A percentile compares a stretch with the other conserved stretches of the same genome.
These are phyloP conservation scores for Abrostola tripartita DNA, from an alignment of 2,888 invertebrate species.

Conservation along the genomic window DNA sequence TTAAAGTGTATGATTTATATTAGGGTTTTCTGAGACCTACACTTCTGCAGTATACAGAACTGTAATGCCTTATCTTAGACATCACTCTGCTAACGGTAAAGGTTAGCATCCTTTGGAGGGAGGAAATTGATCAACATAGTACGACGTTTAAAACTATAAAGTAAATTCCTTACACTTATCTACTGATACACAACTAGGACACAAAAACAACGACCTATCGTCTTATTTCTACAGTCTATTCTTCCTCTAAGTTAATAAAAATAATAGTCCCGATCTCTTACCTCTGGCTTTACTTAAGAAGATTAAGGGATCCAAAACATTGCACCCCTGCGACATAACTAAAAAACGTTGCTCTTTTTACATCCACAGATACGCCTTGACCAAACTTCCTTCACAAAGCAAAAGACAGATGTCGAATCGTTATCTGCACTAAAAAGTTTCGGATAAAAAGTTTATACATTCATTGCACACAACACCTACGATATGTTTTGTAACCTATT, in stretches of 20 bases:
- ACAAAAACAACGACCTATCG: not conserved
- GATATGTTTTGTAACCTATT: constrained; percentile 34
- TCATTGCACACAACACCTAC: constrained; percentile 84
- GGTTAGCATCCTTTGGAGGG: too few species aligned
- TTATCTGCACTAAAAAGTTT: constrained; percentile 66
- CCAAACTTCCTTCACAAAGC: constrained; percentile 73
- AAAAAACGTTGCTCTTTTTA: constrained; percentile 74
- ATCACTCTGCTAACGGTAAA: too few species aligned
- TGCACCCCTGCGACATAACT: constrained; percentile 43
- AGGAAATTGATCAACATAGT: too few species aligned
- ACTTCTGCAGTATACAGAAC: too few species aligned
- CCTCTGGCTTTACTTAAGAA: constrained; percentile 45
- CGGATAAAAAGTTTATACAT: constrained; percentile 78
- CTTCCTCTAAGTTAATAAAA: constrained; percentile 9
- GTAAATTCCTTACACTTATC: too few species aligned
- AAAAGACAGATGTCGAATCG: constrained; percentile 79
- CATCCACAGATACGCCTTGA: constrained; percentile 63
- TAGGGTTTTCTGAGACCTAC: too few species aligned
- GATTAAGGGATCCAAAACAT: constrained; percentile 51
- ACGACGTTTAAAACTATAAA: too few species aligned
- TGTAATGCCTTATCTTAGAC: too few species aligned
- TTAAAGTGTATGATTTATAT: too few species aligned
- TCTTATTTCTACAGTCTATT: not conserved
- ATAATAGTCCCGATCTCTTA: constrained; percentile 42
- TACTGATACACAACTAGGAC: too few species aligned